These are phyloP conservation scores for Drosophila eohydei DNA, from an alignment of 2,888 invertebrate species.

Conservation along the genomic window DNA sequence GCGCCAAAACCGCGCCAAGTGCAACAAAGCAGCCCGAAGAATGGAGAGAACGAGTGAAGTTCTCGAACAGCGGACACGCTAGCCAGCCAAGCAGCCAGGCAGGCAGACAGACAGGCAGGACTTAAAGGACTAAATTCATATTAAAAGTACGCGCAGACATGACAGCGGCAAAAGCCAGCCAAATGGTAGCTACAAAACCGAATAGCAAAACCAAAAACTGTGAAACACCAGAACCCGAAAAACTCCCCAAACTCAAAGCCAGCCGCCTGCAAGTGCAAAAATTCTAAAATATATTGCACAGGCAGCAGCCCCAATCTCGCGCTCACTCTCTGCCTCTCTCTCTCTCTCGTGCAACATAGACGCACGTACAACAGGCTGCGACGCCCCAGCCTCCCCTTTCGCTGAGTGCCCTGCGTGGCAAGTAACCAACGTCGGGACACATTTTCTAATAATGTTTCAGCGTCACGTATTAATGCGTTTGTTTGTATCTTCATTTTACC, in stretches of 20 bases:
- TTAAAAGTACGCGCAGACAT: slow-evolving; percentile 78
- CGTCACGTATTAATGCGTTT: slow-evolving; percentile 83
- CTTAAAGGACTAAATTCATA: slow-evolving; percentile 81
- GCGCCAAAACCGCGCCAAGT: slow-evolving; percentile 59
- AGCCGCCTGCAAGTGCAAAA: slow-evolving; percentile 56
- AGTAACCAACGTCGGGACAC: slow-evolving; percentile 78
- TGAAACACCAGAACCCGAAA: slow-evolving; percentile 11
- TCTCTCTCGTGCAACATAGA: slow-evolving; percentile 43
- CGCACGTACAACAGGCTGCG: slow-evolving; percentile 57
- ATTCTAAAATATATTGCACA: slow-evolving; percentile 75
- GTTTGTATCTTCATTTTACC: slow-evolving; percentile 84
- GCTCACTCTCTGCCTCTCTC: not conserved
- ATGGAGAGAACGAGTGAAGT: slow-evolving; percentile 15
- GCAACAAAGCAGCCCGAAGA: slow-evolving; percentile 52
- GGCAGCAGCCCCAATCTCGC: slow-evolving; percentile 17
- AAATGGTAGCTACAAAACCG: slow-evolving; percentile 35
- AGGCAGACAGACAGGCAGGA: slow-evolving; percentile 52
- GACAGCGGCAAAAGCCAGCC: slow-evolving; percentile 62
- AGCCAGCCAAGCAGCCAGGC: slow-evolving; percentile 3
- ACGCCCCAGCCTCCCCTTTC: not conserved
- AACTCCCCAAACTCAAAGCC: slow-evolving; percentile 17
- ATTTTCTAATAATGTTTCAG: slow-evolving; percentile 79
- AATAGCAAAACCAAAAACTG: slow-evolving; percentile 34
- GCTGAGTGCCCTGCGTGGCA: slow-evolving; percentile 39
- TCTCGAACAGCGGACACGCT: slow-evolving; percentile 3